phyloP scores from a whole-genome alignment of 2,888 invertebrate genomes.

The Lobophora halterata region DNA sequence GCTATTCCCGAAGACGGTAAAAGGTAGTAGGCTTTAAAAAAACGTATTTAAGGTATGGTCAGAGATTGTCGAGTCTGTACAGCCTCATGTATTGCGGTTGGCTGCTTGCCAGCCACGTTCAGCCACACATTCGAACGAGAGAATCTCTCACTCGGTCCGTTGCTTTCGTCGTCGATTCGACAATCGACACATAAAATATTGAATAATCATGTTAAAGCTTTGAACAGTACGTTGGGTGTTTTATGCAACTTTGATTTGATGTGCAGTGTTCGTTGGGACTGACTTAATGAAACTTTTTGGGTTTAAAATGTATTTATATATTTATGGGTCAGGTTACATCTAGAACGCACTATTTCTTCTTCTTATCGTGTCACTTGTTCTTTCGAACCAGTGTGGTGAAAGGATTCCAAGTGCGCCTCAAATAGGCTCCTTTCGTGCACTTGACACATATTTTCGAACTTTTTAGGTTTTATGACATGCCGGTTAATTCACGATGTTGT shows the following conservation, averaged over 20 bases:
- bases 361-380: no score
- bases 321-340: not conserved
- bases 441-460: no score
- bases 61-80: no score
- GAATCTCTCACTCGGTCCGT: constrained; percentile 60
- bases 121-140: constrained; percentile 46
- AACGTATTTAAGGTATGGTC: no score
- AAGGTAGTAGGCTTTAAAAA: no score
- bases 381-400: no score
- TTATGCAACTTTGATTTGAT: constrained; percentile 30
- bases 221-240: constrained; percentile 26
- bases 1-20: no score
- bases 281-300: constrained; percentile 4
- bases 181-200: constrained; percentile 62
- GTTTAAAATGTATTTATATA: not conserved
- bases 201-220: constrained; percentile 41
- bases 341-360: no score
- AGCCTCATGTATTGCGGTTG: constrained; percentile 65
- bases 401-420: no score
- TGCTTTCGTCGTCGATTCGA: constrained; percentile 52
- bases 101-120: constrained; percentile 61
- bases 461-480: no score
- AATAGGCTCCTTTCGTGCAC: no score
- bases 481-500: no score
- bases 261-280: constrained; percentile 13